Base-by-base conservation (phyloP, 2,797 vertebrate genomes). In the Gambelia wislizenii region DNA sequence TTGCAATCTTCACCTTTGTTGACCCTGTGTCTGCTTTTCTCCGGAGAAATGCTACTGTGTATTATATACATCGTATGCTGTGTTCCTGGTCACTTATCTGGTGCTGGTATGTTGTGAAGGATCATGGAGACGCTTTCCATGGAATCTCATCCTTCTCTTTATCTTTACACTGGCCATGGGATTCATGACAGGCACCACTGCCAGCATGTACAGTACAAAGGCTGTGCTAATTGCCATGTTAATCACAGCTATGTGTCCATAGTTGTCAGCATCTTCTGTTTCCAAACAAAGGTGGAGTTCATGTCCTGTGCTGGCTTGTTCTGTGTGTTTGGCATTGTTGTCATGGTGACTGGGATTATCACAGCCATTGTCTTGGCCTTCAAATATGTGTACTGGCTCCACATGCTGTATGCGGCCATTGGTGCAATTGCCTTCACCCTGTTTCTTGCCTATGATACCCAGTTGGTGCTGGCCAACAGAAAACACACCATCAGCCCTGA, bases 241-340 rank as follows among this genome's bases (percentile, higher is more conserved):
- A 88, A 99, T 99, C 96, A 99, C 98, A 0, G 98, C 98, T 3
- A 91, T 99, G 98, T 99, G 85, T 98, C 98, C 93, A 95, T 98
- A 42, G 88, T 97, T 0, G 98, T 99, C 93, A 99, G 98, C 70
- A 89, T 99, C 97, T 99, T 99, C 98, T 99, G 99, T 97, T 99
- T 99, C 96, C 99, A 99, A 96, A 99, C 99, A 82, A 99, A 99
- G 98, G 99, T 98, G 97, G n/a, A n/a, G n/a, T n/a, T n/a, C n/a
- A n/a, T n/a, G n/a, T n/a, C n/a, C n/a, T n/a, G n/a, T n/a, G n/a
- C n/a, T n/a, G n/a, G n/a, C n/a, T n/a, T n/a, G n/a, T n/a, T n/a
- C n/a, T n/a, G n/a, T n/a, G n/a, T n/a, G n/a, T n/a, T n/a, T n/a
- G n/a, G n/a, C n/a, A n/a, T n/a, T n/a, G n/a, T n/a, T n/a, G n/a